Conservation (phyloP, 2,888 invertebrate species). For the Lymantria dispar region DNA sequence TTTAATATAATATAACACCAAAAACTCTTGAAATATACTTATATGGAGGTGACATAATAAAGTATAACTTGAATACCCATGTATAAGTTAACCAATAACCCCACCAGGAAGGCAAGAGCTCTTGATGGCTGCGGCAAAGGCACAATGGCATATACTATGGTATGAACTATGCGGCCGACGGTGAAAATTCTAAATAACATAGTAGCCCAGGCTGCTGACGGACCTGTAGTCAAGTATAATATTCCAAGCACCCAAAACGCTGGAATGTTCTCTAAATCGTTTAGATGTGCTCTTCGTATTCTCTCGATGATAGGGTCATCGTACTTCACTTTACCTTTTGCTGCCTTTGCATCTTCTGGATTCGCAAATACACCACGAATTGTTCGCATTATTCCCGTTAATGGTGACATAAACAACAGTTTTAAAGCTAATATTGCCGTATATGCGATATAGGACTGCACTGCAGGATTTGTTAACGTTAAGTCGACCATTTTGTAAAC, state of each 20-base stretch:
- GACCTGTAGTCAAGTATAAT: conserved; percentile 83
- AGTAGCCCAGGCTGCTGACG: conserved; percentile 60
- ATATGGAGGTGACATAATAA: conserved; percentile 41
- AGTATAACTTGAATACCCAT: conserved; percentile 60
- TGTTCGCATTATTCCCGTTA: conserved; percentile 51
- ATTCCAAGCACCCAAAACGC: conserved; percentile 84
- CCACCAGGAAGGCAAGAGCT: conserved; percentile 53
- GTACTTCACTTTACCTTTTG: conserved; percentile 56
- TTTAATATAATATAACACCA: too few species aligned
- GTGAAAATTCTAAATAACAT: conserved; percentile 78
- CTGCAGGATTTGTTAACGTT: conserved; percentile 43
- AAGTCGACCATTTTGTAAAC: conserved; percentile 43
- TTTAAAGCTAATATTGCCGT: conserved; percentile 63
- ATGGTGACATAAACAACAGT: conserved; percentile 41
- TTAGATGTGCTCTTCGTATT: conserved; percentile 83
- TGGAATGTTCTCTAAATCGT: conserved; percentile 88
- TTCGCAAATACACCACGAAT: conserved; percentile 53
- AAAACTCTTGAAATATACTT: background rate
- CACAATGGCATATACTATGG: conserved; percentile 84
- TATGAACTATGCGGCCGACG: conserved; percentile 81
- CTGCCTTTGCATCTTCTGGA: conserved; percentile 56
- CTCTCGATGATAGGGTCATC: conserved; percentile 63
- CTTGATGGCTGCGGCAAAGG: conserved; percentile 83
- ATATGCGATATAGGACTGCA: conserved; percentile 64
- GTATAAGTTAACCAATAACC: conserved; percentile 52